A percentile compares a stretch with the other conserved stretches of the same genome.
Evolutionary conservation across 2,797 vertebrate species (phyloP).

Genomic region (Falco cherrug): DNA sequence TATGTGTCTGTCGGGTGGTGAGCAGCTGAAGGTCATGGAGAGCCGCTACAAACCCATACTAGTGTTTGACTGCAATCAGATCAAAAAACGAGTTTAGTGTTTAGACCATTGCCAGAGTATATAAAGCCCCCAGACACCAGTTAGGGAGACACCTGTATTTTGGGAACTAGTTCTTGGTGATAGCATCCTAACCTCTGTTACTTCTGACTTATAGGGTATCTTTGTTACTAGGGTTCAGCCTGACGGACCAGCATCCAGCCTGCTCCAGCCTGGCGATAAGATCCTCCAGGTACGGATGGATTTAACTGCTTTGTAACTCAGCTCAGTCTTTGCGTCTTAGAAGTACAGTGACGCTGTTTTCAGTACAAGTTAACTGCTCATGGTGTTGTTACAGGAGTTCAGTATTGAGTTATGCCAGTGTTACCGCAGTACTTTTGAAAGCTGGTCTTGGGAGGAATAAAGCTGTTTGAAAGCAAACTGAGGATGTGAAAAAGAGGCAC

Average conservation of each 20-base stretch:
- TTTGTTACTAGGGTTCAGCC: slow-evolving; percentile 99
- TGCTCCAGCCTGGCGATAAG: slow-evolving; percentile 97
- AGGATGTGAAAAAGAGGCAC: background rate
- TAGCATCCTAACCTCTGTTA: slow-evolving; percentile 98
- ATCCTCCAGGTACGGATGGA: slow-evolving; percentile 91
- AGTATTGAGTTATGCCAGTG: accelerated
- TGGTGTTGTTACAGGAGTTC: accelerated
- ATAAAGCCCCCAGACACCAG: background rate
- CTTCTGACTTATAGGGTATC: slow-evolving; percentile 99
- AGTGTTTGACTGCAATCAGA: background rate
- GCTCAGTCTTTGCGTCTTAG: background rate
- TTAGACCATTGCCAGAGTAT: background rate
- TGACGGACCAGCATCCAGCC: slow-evolving; percentile 93
- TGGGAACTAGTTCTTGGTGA: slow-evolving; percentile 65
- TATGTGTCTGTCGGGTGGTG: accelerated
- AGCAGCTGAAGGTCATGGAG: background rate
- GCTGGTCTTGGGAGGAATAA: background rate
- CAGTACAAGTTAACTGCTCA: accelerated
- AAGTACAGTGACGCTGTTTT: accelerated
- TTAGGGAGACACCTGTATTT: background rate
- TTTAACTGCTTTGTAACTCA: background rate
- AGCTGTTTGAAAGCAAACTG: background rate
- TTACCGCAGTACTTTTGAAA: background rate
- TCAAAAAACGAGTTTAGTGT: too few species aligned
- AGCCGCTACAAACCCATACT: background rate